A percentile compares a stretch with the other conserved stretches of the same genome.
Evolutionary conservation across 2,888 invertebrate species (phyloP).

Genomic region (Xanthorhoe spadicearia): DNA sequence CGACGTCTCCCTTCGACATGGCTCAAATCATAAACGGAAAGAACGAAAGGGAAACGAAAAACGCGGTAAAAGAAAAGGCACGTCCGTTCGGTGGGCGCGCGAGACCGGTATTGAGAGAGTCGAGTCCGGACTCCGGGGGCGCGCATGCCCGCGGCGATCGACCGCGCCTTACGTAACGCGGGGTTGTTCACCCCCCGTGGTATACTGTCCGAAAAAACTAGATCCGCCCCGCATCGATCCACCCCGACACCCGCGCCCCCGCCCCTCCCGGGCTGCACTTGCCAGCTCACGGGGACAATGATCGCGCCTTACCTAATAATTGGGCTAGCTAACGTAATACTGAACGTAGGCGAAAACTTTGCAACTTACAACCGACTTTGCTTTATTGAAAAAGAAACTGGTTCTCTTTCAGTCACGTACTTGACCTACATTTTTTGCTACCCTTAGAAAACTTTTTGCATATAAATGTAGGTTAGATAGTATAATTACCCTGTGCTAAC

Average conservation of each 20-base stretch:
- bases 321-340: slow-evolving; percentile 36
- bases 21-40: slow-evolving; percentile 84
- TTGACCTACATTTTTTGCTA: slow-evolving; percentile 18
- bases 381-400: neutral
- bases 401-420: slow-evolving; percentile 8
- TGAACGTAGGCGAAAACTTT: slow-evolving; percentile 24
- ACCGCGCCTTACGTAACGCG: slow-evolving; percentile 78
- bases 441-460: neutral
- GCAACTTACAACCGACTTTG: slow-evolving; percentile 11
- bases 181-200: slow-evolving; percentile 82
- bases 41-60: slow-evolving; percentile 85
- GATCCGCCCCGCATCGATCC: slow-evolving; percentile 77
- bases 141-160: slow-evolving; percentile 74
- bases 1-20: slow-evolving; percentile 94
- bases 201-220: slow-evolving; percentile 84
- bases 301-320: slow-evolving; percentile 38
- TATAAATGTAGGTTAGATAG: neutral
- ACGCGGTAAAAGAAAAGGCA: slow-evolving; percentile 83
- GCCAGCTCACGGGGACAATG: slow-evolving; percentile 37
- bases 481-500: neutral
- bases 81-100: slow-evolving; percentile 81
- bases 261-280: slow-evolving; percentile 32
- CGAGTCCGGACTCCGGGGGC: slow-evolving; percentile 38
- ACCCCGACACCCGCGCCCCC: slow-evolving; percentile 45
- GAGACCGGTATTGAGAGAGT: slow-evolving; percentile 73